Conservation (phyloP, 1,140 invertebrate species). For the Hesperophylax magnus region DNA sequence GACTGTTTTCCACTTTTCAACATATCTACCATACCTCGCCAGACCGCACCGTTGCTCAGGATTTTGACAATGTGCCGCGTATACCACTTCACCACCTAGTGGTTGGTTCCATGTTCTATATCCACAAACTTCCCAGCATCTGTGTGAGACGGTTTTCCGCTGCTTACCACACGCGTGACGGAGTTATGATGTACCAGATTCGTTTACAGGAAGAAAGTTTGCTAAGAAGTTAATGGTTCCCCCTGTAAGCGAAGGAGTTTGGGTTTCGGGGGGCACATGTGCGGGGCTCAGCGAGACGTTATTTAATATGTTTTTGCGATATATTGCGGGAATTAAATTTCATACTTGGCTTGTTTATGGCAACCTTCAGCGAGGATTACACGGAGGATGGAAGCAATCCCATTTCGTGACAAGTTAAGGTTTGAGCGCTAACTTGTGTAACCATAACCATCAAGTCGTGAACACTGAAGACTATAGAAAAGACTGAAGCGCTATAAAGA, state of each 20-base stretch:
- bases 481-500: no score
- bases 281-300: slow-evolving; percentile 13
- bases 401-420: slow-evolving; percentile 9
- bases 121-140: no score
- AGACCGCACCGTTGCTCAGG: no score
- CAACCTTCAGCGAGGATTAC: slow-evolving; percentile 10
- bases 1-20: slow-evolving; percentile 46
- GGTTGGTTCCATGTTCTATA: no score
- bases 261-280: not conserved
- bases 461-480: no score
- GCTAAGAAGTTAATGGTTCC: slow-evolving; percentile 53
- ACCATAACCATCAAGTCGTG: no score
- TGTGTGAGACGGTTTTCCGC: slow-evolving; percentile 42
- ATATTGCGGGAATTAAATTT: slow-evolving; percentile 27
- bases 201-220: slow-evolving; percentile 56
- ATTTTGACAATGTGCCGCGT: not conserved
- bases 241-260: not conserved
- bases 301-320: slow-evolving; percentile 33
- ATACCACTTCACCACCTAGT: slow-evolving; percentile 1
- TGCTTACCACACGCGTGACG: slow-evolving; percentile 50
- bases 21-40: not conserved
- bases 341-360: slow-evolving; percentile 8
- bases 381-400: not conserved
- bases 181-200: slow-evolving; percentile 58
- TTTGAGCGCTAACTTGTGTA: not conserved